Base-by-base conservation (phyloP, 2,888 invertebrate species). In the Amblyjoppa fuscipennis region DNA sequence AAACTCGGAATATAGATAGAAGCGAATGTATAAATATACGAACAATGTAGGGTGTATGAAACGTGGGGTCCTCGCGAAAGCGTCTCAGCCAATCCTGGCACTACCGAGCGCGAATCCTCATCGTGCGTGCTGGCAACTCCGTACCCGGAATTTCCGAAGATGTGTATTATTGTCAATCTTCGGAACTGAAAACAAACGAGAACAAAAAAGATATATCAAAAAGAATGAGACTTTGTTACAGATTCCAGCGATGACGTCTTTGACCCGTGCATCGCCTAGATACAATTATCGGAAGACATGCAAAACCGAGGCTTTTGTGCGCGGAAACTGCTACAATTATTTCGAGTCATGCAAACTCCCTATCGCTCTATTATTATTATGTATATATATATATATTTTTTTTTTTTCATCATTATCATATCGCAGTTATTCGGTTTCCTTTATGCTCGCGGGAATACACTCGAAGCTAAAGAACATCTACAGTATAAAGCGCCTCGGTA, bases 1-100 rank as follows among this genome's bases (percentile, higher is more conserved):
- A 81, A 74, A 64, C 41, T 45, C 73, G 6, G 28, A 77, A 77
- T 66, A 49, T 20, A 34, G 64, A 59, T 66, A 76, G 76, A 75
- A 53, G 64, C 64, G 56, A 56, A 80, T 70, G 75, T 81, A 78
- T 78, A 84, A 84, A 84, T 81, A 77, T 78, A 77, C 45, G 81
- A 85, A 85, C 85, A 85, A 85, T 85, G 81, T 34, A 75, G 64
- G 78, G 70, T 59, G 59, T 20, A 45, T 16, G 70, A 70, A 70
- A 20, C 51, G 45, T 45, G 70, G 78, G 70, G 61, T 69, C 45
- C 59, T 70, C 76, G 76, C 77, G 74, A 70, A 66, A 31, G 74
- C 78, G 34, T 56, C 11, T 68, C 73, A 34, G 5, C 64, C 64
- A 64, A 75, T 66, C 75, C 75, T 68, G 66, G 28, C 16, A 31